Evolutionary conservation across 2,113 vertebrate genomes (phyloP).

Genomic region (Notiomystis cincta): DNA sequence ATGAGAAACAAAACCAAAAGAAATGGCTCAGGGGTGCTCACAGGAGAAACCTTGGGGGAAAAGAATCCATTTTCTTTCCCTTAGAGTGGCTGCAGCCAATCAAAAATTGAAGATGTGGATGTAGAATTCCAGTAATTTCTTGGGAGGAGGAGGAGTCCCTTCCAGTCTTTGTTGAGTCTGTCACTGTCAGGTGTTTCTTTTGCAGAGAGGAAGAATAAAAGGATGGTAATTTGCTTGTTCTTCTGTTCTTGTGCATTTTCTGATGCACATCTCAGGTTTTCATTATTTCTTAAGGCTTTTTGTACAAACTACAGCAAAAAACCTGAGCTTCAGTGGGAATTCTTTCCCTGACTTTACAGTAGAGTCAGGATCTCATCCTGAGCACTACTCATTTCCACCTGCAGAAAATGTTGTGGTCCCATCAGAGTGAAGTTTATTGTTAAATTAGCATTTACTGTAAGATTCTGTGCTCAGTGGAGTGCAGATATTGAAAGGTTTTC

Average conservation of each 20-base stretch:
- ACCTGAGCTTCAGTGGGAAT: background rate
- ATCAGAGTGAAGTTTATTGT: background rate
- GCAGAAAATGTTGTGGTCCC: background rate
- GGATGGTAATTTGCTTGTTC: background rate
- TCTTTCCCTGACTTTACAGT: background rate
- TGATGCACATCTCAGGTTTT: background rate
- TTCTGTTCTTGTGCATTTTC: background rate
- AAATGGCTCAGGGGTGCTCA: background rate
- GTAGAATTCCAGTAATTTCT: background rate
- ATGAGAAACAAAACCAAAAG: background rate
- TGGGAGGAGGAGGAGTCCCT: background rate
- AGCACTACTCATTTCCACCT: background rate
- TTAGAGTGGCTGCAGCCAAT: background rate
- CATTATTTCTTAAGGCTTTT: background rate
- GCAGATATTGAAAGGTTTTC: constrained; percentile 10
- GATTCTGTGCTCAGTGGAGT: background rate
- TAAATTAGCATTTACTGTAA: constrained; percentile 20
- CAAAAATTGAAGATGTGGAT: background rate
- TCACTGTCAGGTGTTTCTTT: background rate
- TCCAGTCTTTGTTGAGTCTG: background rate
- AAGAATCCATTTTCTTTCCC: background rate
- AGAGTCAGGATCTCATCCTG: background rate
- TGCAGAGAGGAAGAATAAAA: background rate
- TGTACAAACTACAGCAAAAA: background rate
- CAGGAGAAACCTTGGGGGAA: background rate